These are phyloP conservation scores for Hecatera dysodea DNA, from an alignment of 2,888 invertebrate genomes.

Conservation along the genomic window DNA sequence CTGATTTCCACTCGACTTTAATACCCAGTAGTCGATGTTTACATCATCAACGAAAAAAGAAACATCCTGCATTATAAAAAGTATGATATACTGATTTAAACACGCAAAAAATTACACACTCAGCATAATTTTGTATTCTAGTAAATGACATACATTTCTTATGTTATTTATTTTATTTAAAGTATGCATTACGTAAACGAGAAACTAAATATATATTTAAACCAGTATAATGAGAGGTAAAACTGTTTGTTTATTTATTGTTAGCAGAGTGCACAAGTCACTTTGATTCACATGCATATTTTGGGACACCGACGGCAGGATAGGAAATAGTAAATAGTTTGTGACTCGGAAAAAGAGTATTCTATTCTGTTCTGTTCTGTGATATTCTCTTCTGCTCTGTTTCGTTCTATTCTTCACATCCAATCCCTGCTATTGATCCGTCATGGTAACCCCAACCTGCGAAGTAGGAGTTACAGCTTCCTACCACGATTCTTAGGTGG, in stretches of 20 bases:
- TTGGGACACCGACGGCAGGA: no score
- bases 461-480: no score
- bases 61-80: conserved; percentile 7
- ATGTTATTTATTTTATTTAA: conserved; percentile 50
- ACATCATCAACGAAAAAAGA: conserved; percentile 10
- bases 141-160: conserved; percentile 30
- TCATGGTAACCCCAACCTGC: no score
- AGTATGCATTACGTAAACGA: conserved; percentile 33
- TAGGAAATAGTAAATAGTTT: no score
- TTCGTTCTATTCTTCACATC: no score
- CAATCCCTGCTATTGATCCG: no score
- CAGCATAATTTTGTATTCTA: conserved; percentile 25
- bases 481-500: no score
- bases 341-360: no score
- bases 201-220: background rate
- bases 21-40: conserved; percentile 14
- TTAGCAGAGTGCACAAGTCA: no score
- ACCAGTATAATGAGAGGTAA: background rate
- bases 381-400: no score
- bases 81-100: conserved; percentile 21
- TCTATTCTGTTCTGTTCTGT: no score
- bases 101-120: conserved; percentile 19
- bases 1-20: background rate
- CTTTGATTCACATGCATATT: no score
- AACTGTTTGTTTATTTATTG: background rate